These are phyloP conservation scores for Cebidichthys violaceus DNA, from an alignment of 2,113 vertebrate species.

Conservation along the genomic window DNA sequence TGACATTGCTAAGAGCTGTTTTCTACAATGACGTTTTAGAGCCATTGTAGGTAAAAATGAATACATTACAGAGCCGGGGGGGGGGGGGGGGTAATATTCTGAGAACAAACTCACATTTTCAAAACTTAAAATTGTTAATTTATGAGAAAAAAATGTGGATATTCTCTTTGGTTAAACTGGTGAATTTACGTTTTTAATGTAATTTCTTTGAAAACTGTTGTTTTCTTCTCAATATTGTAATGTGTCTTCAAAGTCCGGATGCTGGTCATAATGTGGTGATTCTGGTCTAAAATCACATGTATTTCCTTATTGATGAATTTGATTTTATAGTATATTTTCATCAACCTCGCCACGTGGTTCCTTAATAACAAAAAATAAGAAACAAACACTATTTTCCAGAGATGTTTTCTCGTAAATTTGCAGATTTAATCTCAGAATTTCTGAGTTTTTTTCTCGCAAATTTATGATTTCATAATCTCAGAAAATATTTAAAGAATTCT, in stretches of 20 bases:
- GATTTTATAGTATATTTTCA: no score
- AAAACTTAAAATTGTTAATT: not conserved
- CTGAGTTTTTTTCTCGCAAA: not conserved
- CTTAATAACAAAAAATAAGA: no score
- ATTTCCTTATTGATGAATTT: no score
- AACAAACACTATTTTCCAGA: no score
- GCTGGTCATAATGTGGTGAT: no score
- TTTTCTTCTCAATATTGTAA: no score
- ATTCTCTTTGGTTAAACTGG: not conserved
- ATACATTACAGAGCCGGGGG: not conserved
- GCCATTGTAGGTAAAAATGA: not conserved
- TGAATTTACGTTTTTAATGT: not conserved
- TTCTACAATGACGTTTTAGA: not conserved
- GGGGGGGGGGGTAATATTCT: not conserved
- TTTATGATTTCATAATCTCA: not conserved
- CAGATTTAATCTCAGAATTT: not conserved
- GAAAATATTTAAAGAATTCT: not conserved
- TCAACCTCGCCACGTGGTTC: no score
- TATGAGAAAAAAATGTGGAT: not conserved
- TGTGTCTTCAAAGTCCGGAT: no score
- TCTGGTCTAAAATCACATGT: no score
- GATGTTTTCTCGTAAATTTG: not conserved
- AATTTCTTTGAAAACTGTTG: no score
- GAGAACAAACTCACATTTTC: not conserved
- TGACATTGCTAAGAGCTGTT: conserved; percentile 17